phyloP scores from a whole-genome alignment of 2,888 invertebrate genomes.

The Nebria salina region DNA sequence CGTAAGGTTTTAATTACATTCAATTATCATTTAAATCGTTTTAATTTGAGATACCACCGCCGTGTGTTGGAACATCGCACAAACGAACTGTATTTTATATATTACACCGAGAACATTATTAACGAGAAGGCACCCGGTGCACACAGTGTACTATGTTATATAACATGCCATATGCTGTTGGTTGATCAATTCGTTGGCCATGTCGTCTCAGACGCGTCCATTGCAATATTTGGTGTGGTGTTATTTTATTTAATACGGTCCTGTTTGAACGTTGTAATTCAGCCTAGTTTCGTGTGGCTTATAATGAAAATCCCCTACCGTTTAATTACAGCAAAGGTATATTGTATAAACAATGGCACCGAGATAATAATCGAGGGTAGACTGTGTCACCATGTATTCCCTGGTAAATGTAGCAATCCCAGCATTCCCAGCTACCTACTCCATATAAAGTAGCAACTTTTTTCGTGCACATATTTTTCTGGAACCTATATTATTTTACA shows the following conservation, averaged over 20 bases:
- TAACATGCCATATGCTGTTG: too few relatives aligned
- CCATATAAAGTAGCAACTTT: too few relatives aligned
- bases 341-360: slow-evolving; percentile 41
- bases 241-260: background rate
- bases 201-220: too few relatives aligned
- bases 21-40: slow-evolving; percentile 47
- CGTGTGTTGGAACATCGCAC: background rate
- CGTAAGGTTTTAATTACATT: slow-evolving; percentile 45
- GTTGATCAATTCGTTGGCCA: background rate
- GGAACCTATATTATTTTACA: too few relatives aligned
- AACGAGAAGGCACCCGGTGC: background rate
- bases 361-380: slow-evolving; percentile 33
- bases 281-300: slow-evolving; percentile 42
- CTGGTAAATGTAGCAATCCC: too few relatives aligned
- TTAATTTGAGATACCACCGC: slow-evolving; percentile 30
- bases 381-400: slow-evolving; percentile 28
- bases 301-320: slow-evolving; percentile 53
- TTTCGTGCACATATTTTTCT: too few relatives aligned
- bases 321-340: slow-evolving; percentile 54
- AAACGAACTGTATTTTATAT: background rate
- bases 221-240: too few relatives aligned
- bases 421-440: too few relatives aligned
- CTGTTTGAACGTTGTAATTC: slow-evolving; percentile 11
- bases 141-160: too few relatives aligned
- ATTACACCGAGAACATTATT: background rate